phyloP scores from a whole-genome alignment of 1,140 invertebrate genomes.

The Mizuhopecten yessoensis region DNA sequence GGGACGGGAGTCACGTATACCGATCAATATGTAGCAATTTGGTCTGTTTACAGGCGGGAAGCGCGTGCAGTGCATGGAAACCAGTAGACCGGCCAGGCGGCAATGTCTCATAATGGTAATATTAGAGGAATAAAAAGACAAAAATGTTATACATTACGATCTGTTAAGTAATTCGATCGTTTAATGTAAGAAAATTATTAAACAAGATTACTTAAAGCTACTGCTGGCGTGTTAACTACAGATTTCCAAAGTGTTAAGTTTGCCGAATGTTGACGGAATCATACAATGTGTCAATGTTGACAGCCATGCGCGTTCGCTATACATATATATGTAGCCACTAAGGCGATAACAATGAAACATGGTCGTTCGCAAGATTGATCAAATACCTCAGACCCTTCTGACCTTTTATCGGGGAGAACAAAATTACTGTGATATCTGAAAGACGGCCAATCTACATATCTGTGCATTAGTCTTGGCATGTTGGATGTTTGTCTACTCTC shows the following conservation, averaged over 20 bases:
- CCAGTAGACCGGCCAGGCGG: neutral
- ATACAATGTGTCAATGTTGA: neutral
- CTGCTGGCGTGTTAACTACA: neutral
- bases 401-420: neutral
- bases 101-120: neutral
- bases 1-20: neutral
- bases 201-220: neutral
- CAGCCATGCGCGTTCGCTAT: neutral
- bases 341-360: slow-evolving; percentile 15
- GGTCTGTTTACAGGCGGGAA: no score
- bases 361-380: slow-evolving; percentile 1
- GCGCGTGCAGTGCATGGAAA: neutral
- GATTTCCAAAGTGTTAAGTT: neutral
- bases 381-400: neutral
- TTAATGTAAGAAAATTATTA: neutral
- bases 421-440: neutral
- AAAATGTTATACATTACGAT: neutral
- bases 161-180: neutral
- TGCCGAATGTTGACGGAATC: neutral
- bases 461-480: no score
- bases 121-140: neutral
- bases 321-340: no score
- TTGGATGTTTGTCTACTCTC: no score
- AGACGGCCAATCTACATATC: no score
- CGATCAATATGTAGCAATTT: neutral